phyloP scores from a whole-genome alignment of 2,113 vertebrate genomes.

The Eptesicus fuscus region DNA sequence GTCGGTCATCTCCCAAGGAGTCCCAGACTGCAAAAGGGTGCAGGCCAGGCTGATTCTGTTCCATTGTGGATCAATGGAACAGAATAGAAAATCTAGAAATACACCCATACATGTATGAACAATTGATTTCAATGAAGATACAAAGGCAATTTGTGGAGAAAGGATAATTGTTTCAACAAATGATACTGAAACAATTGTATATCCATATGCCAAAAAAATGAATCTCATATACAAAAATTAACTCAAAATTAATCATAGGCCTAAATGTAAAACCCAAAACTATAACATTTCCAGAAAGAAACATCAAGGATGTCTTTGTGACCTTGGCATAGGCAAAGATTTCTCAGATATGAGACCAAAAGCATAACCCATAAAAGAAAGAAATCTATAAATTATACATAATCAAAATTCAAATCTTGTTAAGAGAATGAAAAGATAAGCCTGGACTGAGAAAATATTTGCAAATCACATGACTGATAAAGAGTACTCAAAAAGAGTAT shows the following conservation, averaged over 20 bases:
- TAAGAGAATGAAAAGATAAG: background rate
- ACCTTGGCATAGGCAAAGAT: background rate
- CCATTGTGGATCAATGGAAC: background rate
- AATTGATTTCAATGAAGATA: background rate
- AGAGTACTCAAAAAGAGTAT: background rate
- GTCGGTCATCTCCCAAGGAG: too few species aligned
- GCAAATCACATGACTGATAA: background rate
- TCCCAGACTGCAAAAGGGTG: too few species aligned
- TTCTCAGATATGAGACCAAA: background rate
- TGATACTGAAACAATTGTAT: background rate
- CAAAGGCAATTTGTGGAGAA: background rate
- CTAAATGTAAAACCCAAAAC: background rate
- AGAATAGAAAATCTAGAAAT: background rate
- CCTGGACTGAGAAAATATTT: background rate
- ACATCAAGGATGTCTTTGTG: background rate
- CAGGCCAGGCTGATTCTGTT: too few species aligned
- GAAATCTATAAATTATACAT: background rate
- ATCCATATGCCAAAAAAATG: background rate
- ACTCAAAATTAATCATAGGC: background rate
- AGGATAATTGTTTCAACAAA: background rate
- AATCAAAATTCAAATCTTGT: conserved; percentile 3
- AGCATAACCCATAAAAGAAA: background rate
- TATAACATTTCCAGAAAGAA: background rate
- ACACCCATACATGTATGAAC: background rate
- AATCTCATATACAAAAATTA: background rate